Conservation (phyloP, 2,113 vertebrate species). For the Eonycteris spelaea region DNA sequence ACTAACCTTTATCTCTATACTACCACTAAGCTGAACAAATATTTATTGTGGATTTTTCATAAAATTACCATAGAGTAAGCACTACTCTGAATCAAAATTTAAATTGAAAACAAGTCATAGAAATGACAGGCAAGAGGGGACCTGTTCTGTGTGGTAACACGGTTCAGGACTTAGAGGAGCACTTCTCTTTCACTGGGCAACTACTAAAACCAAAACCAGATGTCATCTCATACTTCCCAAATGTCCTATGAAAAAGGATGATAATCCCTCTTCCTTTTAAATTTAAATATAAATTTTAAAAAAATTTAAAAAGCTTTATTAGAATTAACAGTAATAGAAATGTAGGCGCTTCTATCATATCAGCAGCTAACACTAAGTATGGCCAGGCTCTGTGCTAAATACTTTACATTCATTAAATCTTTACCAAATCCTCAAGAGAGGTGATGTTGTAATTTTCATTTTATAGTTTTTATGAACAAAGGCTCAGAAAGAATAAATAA, state of each 20-base stretch:
- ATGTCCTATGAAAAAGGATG: conserved; percentile 46
- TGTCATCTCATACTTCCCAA: conserved; percentile 26
- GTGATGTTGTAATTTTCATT: not conserved
- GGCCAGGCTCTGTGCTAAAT: not conserved
- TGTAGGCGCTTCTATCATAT: not conserved
- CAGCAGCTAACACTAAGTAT: not conserved
- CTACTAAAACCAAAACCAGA: not conserved
- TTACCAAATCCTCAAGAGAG: not conserved
- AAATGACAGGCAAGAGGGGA: conserved; percentile 68
- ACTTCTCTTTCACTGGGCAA: not conserved
- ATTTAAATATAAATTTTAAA: conserved; percentile 59
- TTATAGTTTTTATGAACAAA: not conserved
- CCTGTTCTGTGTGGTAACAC: conserved; percentile 33
- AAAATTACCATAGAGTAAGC: conserved; percentile 67
- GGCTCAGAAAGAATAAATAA: not conserved
- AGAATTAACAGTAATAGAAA: conserved; percentile 72
- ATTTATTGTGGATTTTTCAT: conserved; percentile 71
- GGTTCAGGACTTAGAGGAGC: not conserved
- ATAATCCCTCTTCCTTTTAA: conserved; percentile 35
- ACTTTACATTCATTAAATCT: not conserved
- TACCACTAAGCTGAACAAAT: conserved; percentile 70
- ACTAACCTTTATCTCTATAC: conserved; percentile 69
- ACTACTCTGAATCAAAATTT: conserved; percentile 65
- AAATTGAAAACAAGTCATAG: conserved; percentile 62
- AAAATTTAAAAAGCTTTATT: conserved; percentile 43